phyloP scores from a whole-genome alignment of 2,113 vertebrate species.

The Epinephelus moara region DNA sequence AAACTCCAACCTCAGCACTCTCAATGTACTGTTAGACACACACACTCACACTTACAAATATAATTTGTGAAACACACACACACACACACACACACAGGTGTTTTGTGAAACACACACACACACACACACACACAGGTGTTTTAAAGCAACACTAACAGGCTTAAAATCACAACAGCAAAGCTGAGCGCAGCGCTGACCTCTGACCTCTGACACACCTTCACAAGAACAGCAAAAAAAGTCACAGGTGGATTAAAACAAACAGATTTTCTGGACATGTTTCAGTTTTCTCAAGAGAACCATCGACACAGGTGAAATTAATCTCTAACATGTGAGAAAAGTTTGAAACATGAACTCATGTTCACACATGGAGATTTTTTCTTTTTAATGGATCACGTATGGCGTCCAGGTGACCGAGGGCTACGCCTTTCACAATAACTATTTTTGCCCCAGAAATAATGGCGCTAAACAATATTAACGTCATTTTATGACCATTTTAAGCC shows the following conservation, averaged over 20 bases:
- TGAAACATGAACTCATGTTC: background rate
- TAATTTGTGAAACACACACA: background rate
- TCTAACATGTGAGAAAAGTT: background rate
- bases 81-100: background rate
- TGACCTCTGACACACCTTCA: background rate
- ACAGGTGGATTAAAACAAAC: background rate
- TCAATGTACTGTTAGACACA: background rate
- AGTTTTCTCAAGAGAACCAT: background rate
- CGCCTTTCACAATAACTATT: too few species aligned
- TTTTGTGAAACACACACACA: conserved; percentile 7
- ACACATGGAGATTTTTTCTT: background rate
- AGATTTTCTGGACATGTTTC: too few species aligned
- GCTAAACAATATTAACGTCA: too few species aligned
- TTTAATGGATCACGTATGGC: background rate
- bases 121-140: background rate
- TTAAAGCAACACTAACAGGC: too few species aligned
- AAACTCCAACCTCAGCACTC: too few species aligned
- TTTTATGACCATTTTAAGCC: too few species aligned
- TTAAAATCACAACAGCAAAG: too few species aligned
- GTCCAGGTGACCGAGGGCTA: background rate
- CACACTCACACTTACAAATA: background rate
- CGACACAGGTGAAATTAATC: background rate
- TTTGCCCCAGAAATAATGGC: too few species aligned
- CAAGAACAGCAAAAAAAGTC: background rate
- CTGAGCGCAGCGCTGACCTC: background rate